Conservation (phyloP, 2,888 invertebrate genomes). For the Dicranocentrus wangi region DNA sequence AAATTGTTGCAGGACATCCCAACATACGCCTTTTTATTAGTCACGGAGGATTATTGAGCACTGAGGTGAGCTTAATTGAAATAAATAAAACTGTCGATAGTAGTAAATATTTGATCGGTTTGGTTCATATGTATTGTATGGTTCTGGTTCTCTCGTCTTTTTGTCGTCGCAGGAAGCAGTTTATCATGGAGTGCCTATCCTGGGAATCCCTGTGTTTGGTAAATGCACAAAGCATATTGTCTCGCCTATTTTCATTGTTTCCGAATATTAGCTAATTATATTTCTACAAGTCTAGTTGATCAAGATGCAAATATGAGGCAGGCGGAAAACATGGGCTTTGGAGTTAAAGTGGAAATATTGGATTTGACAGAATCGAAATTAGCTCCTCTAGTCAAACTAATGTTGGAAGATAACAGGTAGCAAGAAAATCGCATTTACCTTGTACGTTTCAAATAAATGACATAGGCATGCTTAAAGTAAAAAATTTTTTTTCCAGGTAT, state of each 20-base stretch:
- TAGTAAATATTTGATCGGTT: too few relatives aligned
- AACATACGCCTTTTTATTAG: conserved; percentile 32
- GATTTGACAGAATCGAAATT: conserved; percentile 76
- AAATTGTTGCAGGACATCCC: conserved; percentile 75
- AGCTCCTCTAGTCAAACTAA: background rate
- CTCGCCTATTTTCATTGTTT: background rate
- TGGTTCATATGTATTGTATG: too few relatives aligned
- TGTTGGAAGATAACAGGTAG: conserved; percentile 34
- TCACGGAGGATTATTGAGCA: conserved; percentile 32
- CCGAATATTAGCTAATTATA: too few relatives aligned
- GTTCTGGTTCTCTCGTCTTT: too few relatives aligned
- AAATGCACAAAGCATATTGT: conserved; percentile 73
- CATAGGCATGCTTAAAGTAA: too few relatives aligned
- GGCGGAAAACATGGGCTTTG: conserved; percentile 77
- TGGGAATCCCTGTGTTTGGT: conserved; percentile 76
- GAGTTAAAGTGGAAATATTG: conserved; percentile 76
- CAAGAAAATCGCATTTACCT: too few relatives aligned
- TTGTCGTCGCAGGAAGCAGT: conserved; percentile 50
- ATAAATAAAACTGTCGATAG: too few relatives aligned
- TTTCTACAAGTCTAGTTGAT: too few relatives aligned
- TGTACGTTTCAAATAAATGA: background rate
- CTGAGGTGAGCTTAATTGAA: background rate
- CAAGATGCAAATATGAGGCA: conserved; percentile 73
- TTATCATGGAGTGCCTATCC: conserved; percentile 73
- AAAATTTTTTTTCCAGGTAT: conserved; percentile 33